Evolutionary conservation across 2,888 invertebrate species (phyloP), one percentile per base, ranked within the genome.

Genomic region (Tetranychus piercei): DNA sequence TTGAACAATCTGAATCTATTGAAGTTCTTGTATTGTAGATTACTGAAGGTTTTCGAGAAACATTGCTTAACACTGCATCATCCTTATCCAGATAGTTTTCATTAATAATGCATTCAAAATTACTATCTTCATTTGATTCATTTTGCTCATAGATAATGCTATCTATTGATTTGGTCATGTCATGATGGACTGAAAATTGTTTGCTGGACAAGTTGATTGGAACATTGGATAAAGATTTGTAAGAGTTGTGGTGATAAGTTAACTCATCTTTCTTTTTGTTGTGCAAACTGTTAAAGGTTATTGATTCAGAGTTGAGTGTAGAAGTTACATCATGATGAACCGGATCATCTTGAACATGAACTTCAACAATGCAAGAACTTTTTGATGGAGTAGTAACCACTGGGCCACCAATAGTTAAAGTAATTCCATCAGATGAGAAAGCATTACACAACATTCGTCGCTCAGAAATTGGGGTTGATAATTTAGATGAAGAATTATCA

Each of bases 151-250:
- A 55, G 55, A 55, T 55, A 55, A 55, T 55, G 9, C 11, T 55
- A 7, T 55, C 55, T 55, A 55, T 55, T 55, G 55, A 4, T 55
- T 15, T 55, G 9, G 55, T 55, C 55, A 55, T 15, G 9, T 55
- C 55, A 15, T 55, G 55, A 6, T 55, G 11, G 1, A n/a, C 2
- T 55, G 64, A 20, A 75, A 76, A 76, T n/a, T 77, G 71, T 74
- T 75, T 76, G 11, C 74, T 74, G 3, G 77, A 76, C 34, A 78
- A 73, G 72, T 76, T 76, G 6, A 77, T 45, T 9, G 78, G 77
- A 44, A 78, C 77, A 66, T 77, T 78, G 18, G 78, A 78, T 22
- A 78, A 74, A 4, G 78, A 78, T 72, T 78, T 77, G 73, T 77
- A 78, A 9, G 76, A 77, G 64, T 78, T 75, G 5, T 45, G 73